A percentile compares a stretch with the other conserved stretches of the same genome.
phyloP scores from a whole-genome alignment of 2,888 invertebrate genomes.

The Caenorhabditis imperialis region DNA sequence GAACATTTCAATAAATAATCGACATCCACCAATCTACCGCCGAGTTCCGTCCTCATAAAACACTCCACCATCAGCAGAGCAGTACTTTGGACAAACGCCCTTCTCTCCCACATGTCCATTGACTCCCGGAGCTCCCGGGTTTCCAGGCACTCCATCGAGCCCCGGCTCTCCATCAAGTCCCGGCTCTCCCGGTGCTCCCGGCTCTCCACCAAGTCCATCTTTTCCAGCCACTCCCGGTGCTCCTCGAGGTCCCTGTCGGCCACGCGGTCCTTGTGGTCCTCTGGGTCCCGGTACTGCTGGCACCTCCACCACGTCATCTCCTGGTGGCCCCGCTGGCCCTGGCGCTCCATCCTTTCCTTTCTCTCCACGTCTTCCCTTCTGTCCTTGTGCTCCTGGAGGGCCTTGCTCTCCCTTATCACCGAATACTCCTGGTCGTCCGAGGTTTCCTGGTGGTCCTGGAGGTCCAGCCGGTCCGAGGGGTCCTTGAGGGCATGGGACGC shows the following conservation, averaged over 20 bases:
- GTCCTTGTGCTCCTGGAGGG: slow-evolving; percentile 52
- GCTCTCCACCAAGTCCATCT: slow-evolving; percentile 63
- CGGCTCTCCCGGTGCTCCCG: slow-evolving; percentile 48
- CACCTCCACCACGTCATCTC: slow-evolving; percentile 36
- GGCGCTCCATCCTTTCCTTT: slow-evolving; percentile 66
- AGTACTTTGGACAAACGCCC: slow-evolving; percentile 65
- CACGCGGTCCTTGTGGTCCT: slow-evolving; percentile 56
- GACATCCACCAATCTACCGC: slow-evolving; percentile 51
- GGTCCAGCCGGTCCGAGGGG: slow-evolving; percentile 45
- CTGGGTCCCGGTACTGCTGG: slow-evolving; percentile 44
- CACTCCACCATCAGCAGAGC: slow-evolving; percentile 60
- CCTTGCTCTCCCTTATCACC: slow-evolving; percentile 61
- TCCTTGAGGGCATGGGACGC: slow-evolving; percentile 50
- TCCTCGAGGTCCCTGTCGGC: slow-evolving; percentile 61
- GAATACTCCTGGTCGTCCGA: slow-evolving; percentile 47
- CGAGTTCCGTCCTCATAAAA: slow-evolving; percentile 65
- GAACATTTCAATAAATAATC: too few species aligned
- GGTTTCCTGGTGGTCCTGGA: slow-evolving; percentile 51
- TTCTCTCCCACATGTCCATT: slow-evolving; percentile 58
- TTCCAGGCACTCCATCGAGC: slow-evolving; percentile 59
- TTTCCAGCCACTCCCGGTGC: slow-evolving; percentile 56
- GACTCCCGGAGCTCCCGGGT: slow-evolving; percentile 49
- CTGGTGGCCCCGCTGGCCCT: slow-evolving; percentile 58
- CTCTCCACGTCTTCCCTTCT: slow-evolving; percentile 60
- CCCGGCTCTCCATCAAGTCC: slow-evolving; percentile 52